phyloP scores from a whole-genome alignment of 2,888 invertebrate species.

The Zaprionus lineosus region DNA sequence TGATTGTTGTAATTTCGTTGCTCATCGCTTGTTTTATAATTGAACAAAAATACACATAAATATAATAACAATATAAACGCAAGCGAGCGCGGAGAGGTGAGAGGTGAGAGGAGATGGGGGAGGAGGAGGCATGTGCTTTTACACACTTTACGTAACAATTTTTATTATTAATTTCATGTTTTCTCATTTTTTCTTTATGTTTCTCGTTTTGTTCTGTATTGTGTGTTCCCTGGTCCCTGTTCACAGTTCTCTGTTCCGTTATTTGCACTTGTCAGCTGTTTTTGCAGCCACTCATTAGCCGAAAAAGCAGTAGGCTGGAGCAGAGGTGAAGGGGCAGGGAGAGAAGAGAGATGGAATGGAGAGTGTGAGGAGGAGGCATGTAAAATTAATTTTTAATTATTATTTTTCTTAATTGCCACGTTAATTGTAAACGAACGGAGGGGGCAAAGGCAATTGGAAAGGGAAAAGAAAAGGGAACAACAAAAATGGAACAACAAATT shows the following conservation, averaged over 20 bases:
- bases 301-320: too few species aligned
- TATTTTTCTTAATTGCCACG: slow-evolving; percentile 61
- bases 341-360: too few species aligned
- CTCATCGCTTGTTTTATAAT: slow-evolving; percentile 37
- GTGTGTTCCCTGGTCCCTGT: neutral
- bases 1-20: slow-evolving; percentile 38
- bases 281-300: too few species aligned
- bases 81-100: too few species aligned
- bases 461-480: too few species aligned
- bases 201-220: neutral
- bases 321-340: neutral
- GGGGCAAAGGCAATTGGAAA: too few species aligned
- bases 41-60: slow-evolving; percentile 22
- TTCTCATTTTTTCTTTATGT: slow-evolving; percentile 11
- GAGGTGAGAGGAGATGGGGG: too few species aligned
- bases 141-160: slow-evolving; percentile 54
- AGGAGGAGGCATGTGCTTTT: slow-evolving; percentile 32
- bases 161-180: slow-evolving; percentile 1
- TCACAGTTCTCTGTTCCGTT: slow-evolving; percentile 10
- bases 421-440: slow-evolving; percentile 61
- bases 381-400: slow-evolving; percentile 59
- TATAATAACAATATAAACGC: slow-evolving; percentile 41
- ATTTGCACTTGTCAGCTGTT: slow-evolving; percentile 66
- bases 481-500: slow-evolving; percentile 20
- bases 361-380: slow-evolving; percentile 1